phyloP scores from a whole-genome alignment of 2,113 vertebrate genomes.

The Pygoscelis adeliae region DNA sequence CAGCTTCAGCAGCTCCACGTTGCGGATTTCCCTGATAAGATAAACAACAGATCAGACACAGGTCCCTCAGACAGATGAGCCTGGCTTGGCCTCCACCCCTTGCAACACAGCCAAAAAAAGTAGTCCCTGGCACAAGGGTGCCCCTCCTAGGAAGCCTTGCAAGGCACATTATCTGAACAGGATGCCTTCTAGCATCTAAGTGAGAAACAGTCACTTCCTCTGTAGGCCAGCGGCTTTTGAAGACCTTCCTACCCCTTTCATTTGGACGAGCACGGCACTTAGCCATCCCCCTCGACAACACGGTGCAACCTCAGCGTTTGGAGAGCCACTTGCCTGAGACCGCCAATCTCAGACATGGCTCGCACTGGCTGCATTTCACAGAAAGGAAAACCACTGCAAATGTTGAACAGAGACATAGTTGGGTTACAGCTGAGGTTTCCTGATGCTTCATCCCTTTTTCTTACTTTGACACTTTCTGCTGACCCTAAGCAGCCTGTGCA shows the following conservation, averaged over 20 bases:
- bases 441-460: background rate
- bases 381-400: background rate
- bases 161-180: background rate
- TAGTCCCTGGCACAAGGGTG: background rate
- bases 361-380: background rate
- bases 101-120: background rate
- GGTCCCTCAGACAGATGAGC: fast-evolving
- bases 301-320: background rate
- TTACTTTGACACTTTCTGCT: background rate
- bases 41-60: background rate
- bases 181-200: background rate
- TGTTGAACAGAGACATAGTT: background rate
- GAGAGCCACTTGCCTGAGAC: background rate
- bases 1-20: conserved; percentile 96
- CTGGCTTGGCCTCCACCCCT: background rate
- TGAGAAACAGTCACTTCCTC: background rate
- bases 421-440: background rate
- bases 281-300: background rate
- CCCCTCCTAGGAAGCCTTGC: background rate
- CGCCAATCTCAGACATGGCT: background rate
- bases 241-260: background rate
- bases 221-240: background rate
- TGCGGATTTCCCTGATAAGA: conserved; percentile 90
- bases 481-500: background rate
- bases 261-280: fast-evolving